Evolutionary conservation across 2,797 vertebrate genomes (phyloP).

Genomic region (Microtus agrestis): DNA sequence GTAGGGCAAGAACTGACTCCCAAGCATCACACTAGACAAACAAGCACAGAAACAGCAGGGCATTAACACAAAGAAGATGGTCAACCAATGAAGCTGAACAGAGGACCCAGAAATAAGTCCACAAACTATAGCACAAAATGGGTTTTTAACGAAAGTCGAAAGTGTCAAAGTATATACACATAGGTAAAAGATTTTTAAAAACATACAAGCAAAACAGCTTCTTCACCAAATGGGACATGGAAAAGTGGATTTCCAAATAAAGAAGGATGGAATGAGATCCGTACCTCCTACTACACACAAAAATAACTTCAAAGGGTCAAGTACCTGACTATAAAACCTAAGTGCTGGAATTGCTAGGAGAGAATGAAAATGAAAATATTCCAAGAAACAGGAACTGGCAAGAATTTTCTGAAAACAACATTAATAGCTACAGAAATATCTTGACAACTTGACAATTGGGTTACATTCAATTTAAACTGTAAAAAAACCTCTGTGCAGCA

Average conservation of each 20-base stretch:
- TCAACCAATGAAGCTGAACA: background rate
- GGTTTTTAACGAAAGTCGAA: no score
- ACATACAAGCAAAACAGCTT: background rate
- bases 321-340: background rate
- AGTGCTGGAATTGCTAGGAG: background rate
- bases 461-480: background rate
- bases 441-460: background rate
- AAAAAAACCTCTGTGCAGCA: background rate
- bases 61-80: background rate
- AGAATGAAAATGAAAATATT: background rate
- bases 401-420: background rate
- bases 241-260: background rate
- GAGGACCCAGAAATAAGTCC: background rate
- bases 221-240: background rate
- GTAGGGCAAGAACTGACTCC: background rate
- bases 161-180: background rate
- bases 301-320: background rate
- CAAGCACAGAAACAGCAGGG: background rate
- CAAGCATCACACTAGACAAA: background rate
- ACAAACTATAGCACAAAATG: background rate
- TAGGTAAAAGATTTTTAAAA: background rate
- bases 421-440: background rate
- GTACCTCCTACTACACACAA: background rate
- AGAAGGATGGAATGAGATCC: background rate
- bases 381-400: background rate